Evolutionary conservation across 1,140 invertebrate species (phyloP).

Genomic region (Brachionus manjavacas): DNA sequence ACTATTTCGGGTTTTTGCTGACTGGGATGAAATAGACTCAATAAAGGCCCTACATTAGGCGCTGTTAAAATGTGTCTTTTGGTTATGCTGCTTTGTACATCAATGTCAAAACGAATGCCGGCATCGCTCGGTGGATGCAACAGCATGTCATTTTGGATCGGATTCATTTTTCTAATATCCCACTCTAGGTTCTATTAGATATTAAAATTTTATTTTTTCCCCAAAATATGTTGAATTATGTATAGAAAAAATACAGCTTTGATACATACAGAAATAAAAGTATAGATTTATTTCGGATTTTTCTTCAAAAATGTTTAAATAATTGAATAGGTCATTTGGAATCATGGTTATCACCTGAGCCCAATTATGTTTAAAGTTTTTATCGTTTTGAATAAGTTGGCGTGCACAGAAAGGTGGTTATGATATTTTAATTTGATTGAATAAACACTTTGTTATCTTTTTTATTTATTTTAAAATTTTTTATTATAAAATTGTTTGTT

Average conservation of each 20-base stretch:
- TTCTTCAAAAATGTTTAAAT: not conserved
- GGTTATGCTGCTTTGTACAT: not conserved
- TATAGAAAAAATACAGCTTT: not conserved
- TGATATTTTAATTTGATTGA: not conserved
- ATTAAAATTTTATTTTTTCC: not conserved
- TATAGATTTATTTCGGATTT: not conserved
- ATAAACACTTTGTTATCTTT: not conserved
- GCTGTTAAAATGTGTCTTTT: not conserved
- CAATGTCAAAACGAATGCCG: not conserved
- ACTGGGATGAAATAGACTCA: not conserved
- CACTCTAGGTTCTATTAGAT: not conserved
- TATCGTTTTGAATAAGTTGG: not conserved
- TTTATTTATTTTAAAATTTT: not conserved
- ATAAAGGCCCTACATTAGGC: not conserved
- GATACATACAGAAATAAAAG: not conserved
- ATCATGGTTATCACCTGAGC: not conserved
- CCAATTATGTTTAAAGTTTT: not conserved
- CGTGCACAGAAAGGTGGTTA: not conserved
- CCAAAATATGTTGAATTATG: not conserved
- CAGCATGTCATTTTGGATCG: not conserved
- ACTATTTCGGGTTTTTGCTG: not conserved
- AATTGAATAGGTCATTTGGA: not conserved
- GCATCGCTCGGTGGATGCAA: not conserved
- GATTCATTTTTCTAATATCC: not conserved
- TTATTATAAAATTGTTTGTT: not conserved